These are phyloP conservation scores for Morpho helenor DNA, from an alignment of 2,888 invertebrate genomes.

Conservation along the genomic window DNA sequence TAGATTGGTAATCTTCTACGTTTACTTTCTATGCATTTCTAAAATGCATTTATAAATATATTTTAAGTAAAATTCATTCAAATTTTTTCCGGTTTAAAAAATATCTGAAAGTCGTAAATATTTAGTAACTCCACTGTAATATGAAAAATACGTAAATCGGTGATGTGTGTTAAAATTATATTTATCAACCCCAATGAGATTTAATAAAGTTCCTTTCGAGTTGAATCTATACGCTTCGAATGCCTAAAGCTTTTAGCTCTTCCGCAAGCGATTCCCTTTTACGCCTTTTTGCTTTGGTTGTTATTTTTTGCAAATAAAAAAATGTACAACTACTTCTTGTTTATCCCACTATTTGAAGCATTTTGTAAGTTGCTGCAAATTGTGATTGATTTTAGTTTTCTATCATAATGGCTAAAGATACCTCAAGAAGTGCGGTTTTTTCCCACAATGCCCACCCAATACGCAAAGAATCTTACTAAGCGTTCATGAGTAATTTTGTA, in stretches of 20 bases:
- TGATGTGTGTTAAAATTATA: neutral
- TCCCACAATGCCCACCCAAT: slow-evolving; percentile 21
- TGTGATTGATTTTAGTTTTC: neutral
- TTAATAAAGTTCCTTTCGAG: slow-evolving; percentile 26
- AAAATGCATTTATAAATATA: no score
- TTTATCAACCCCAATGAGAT: slow-evolving; percentile 13
- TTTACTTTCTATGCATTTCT: no score
- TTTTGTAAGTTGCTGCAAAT: slow-evolving; percentile 1
- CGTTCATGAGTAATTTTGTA: neutral
- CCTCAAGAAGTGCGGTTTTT: slow-evolving; percentile 5
- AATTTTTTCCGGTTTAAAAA: no score
- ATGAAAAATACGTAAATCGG: neutral
- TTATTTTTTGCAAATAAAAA: slow-evolving; percentile 18
- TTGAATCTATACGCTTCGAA: slow-evolving; percentile 28
- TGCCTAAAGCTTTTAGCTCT: slow-evolving; percentile 29
- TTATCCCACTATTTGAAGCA: neutral
- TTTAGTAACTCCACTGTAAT: no score
- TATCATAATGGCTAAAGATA: neutral
- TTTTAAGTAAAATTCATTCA: no score
- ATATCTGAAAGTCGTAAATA: no score
- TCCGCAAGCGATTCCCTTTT: slow-evolving; percentile 23
- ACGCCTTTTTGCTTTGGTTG: slow-evolving; percentile 6
- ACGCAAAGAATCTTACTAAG: slow-evolving; percentile 24
- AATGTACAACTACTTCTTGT: slow-evolving; percentile 13
- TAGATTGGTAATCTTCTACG: no score